A percentile compares a stretch with the other conserved stretches of the same genome.
These are phyloP conservation scores for Urosaurus nigricauda DNA, from an alignment of 2,797 vertebrate genomes.

Conservation along the genomic window DNA sequence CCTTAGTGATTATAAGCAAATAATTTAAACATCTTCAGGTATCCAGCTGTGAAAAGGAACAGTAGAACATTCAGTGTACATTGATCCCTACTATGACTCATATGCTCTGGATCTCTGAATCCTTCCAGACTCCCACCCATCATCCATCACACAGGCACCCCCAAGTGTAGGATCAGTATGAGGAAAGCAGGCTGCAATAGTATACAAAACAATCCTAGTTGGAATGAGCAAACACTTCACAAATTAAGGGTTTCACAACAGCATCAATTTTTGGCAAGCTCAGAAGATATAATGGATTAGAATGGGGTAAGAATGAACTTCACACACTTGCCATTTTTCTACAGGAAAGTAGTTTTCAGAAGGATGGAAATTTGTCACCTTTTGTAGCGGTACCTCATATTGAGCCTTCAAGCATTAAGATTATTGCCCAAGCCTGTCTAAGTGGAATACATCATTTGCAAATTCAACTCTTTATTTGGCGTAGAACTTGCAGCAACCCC, in stretches of 20 bases:
- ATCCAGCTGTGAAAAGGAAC: not conserved
- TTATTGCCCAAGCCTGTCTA: not conserved
- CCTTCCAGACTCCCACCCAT: not conserved
- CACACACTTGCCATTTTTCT: not conserved
- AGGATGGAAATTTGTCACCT: not conserved
- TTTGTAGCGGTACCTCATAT: not conserved
- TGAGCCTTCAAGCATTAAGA: not conserved
- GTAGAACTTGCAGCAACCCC: not conserved
- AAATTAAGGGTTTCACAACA: not conserved
- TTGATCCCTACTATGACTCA: not conserved
- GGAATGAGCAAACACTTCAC: not conserved
- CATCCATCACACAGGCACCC: not conserved
- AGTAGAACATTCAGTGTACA: not conserved
- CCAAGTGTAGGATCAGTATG: not conserved
- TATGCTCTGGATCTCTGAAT: not conserved
- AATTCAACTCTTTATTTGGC: slow-evolving; percentile 2
- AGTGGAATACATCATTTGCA: not conserved
- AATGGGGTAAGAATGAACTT: not conserved
- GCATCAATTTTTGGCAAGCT: not conserved
- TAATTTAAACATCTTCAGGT: not conserved
- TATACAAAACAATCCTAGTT: not conserved
- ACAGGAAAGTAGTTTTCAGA: slow-evolving; percentile 1
- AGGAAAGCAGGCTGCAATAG: not conserved
- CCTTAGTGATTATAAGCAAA: not conserved
- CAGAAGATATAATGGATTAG: not conserved